Evolutionary conservation across 2,888 invertebrate genomes (phyloP).

Genomic region (Pteria penguin): DNA sequence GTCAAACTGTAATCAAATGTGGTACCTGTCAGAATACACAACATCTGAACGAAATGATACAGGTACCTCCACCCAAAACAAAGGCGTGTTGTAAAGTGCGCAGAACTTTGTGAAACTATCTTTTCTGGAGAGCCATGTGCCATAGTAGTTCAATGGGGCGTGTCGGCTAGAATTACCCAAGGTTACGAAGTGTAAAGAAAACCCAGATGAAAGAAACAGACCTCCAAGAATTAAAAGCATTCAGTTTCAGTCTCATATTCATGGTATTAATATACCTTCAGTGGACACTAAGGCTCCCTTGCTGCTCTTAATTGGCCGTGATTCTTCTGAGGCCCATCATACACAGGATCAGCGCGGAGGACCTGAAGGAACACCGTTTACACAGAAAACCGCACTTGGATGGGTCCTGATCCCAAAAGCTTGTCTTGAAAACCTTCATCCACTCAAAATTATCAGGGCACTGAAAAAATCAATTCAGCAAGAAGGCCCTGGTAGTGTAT

Average conservation of each 20-base stretch:
- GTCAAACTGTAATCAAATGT: too few species aligned
- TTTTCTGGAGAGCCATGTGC: slow-evolving; percentile 34
- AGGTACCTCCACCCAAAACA: neutral
- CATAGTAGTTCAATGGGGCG: slow-evolving; percentile 32
- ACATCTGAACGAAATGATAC: too few species aligned
- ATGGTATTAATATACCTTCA: too few species aligned
- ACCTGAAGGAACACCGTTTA: slow-evolving; percentile 27
- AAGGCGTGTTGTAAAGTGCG: slow-evolving; percentile 32
- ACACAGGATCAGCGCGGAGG: slow-evolving; percentile 20
- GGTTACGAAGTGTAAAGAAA: slow-evolving; percentile 30
- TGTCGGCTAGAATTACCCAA: too few species aligned
- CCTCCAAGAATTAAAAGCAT: neutral
- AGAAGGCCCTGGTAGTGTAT: too few species aligned
- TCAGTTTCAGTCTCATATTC: slow-evolving; percentile 4
- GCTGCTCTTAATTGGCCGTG: too few species aligned
- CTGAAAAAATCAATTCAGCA: too few species aligned
- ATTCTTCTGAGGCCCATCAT: slow-evolving; percentile 23
- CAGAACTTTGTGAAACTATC: neutral
- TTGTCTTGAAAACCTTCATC: slow-evolving; percentile 24
- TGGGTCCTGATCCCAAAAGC: slow-evolving; percentile 38
- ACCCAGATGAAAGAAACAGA: neutral
- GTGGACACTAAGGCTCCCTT: too few species aligned
- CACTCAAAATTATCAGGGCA: too few species aligned
- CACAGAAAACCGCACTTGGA: slow-evolving; percentile 23
- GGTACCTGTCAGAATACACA: too few species aligned